A percentile compares a stretch with the other conserved stretches of the same genome.
These are phyloP conservation scores for Drosophila burlai DNA, from an alignment of 1,140 invertebrate species.

Conservation along the genomic window DNA sequence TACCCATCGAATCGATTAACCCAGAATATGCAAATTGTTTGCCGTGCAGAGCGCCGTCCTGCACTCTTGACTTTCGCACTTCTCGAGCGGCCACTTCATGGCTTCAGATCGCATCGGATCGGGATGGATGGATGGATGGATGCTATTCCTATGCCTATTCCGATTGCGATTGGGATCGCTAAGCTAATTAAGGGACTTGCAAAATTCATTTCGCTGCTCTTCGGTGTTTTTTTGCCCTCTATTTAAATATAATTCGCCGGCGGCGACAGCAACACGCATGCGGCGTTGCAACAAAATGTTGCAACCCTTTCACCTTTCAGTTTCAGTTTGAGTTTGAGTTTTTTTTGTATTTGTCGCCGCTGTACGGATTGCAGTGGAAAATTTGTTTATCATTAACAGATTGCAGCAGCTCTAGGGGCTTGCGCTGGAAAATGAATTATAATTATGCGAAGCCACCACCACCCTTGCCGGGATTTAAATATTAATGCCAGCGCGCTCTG, in stretches of 20 bases:
- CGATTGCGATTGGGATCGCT: constrained; percentile 41
- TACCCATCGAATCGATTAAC: neutral
- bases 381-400: constrained; percentile 83
- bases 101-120: constrained; percentile 8
- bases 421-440: constrained; percentile 75
- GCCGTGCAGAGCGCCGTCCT: constrained; percentile 5
- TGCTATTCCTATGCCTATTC: neutral
- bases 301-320: constrained; percentile 61
- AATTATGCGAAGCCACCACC: constrained; percentile 58
- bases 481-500: constrained; percentile 54
- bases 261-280: constrained; percentile 37
- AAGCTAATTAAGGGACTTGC: constrained; percentile 76
- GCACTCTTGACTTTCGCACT: constrained; percentile 60
- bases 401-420: constrained; percentile 43
- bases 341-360: constrained; percentile 27
- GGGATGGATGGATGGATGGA: neutral
- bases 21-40: constrained; percentile 13
- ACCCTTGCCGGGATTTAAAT: constrained; percentile 68
- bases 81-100: constrained; percentile 56
- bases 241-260: constrained; percentile 24
- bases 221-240: neutral
- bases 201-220: constrained; percentile 43
- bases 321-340: constrained; percentile 2
- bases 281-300: constrained; percentile 52
- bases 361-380: constrained; percentile 58